Base-by-base conservation (phyloP, 2,113 vertebrate genomes). In the Sinocyclocheilus anshuiensis region DNA sequence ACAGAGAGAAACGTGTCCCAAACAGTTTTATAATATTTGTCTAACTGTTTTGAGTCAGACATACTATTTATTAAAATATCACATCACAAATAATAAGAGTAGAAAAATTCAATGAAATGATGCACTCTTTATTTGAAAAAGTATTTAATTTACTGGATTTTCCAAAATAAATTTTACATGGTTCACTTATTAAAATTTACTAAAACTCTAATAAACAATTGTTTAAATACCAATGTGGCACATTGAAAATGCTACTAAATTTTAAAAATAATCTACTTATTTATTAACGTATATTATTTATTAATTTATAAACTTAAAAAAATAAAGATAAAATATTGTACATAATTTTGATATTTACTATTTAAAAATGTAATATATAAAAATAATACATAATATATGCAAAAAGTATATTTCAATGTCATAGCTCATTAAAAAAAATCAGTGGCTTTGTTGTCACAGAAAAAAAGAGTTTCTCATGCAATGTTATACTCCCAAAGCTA, bases 401-500 rank as follows among this genome's bases (percentile, higher is more conserved):
- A 33, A 33, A 33, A 33, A 33, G 6, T 39, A 39, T 39, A 39
- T 36, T 36, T 36, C 36, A 36, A 36, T 5, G 36, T 36, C 36
- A 36, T 36, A 36, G 36, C 36, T 36, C 6, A 33, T 33, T 33
- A 33, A 3, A 33, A 29, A 33, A 42, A 42, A 8, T 42, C 7
- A 42, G 8, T 42, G 42, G 42, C 42, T 42, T 8, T 42, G 42
- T 2, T 8, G 42, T 42, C 7, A 57, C 50, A 5, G 10, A 69
- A 45, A 82, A 36, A 61, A 8, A 53, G 15, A 22, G 45, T 2
- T 82, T 82, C 45, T 33, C 80, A 69, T 20, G 80, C 45, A 82
- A 69, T 48, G 42, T 53, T 69, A 69, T 69, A 69, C 61, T 69
- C 63, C 80, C 80, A 50, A 33, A 69, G 45, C 80, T 53, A 69